phyloP scores from a whole-genome alignment of 2,113 vertebrate genomes.

The Myodes glareolus region DNA sequence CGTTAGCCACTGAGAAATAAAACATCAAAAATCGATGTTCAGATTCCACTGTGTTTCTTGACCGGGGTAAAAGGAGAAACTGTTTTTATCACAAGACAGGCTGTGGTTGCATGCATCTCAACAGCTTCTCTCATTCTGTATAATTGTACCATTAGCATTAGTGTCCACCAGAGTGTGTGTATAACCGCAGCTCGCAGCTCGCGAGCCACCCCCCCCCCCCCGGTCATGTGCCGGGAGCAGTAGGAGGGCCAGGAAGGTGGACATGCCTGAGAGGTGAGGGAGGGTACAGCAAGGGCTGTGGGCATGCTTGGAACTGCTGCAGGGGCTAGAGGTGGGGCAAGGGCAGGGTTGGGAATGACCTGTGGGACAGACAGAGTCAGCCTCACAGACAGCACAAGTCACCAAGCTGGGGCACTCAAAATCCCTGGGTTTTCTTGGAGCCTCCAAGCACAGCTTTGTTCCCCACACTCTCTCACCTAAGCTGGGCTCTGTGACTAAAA shows the following conservation, averaged over 20 bases:
- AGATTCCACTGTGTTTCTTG: neutral
- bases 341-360: neutral
- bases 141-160: rapidly evolving
- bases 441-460: rapidly evolving
- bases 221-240: neutral
- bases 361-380: neutral
- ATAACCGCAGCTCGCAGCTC: rapidly evolving
- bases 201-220: too few relatives aligned
- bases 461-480: rapidly evolving
- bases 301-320: neutral
- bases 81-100: neutral
- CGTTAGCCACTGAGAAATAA: neutral
- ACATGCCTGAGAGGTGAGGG: rapidly evolving
- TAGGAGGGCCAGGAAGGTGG: neutral
- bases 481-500: neutral
- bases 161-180: rapidly evolving
- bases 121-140: neutral
- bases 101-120: neutral
- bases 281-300: neutral
- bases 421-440: neutral
- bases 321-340: rapidly evolving
- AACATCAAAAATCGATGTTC: neutral
- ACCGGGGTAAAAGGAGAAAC: neutral
- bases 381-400: rapidly evolving
- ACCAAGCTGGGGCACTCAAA: rapidly evolving